phyloP scores from a whole-genome alignment of 2,113 vertebrate genomes.

The Pleuronectes platessa region DNA sequence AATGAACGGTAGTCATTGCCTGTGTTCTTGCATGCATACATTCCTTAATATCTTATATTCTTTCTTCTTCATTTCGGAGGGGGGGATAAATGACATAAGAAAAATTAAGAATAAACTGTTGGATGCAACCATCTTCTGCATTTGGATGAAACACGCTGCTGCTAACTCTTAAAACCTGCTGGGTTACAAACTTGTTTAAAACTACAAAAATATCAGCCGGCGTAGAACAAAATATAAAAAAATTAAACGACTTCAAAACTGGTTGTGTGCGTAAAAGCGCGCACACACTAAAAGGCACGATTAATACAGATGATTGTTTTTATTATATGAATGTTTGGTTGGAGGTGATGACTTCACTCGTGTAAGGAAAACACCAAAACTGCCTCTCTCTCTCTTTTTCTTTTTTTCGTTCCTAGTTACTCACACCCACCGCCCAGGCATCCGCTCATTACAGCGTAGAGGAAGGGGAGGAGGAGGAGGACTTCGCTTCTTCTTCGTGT shows the following conservation, averaged over 20 bases:
- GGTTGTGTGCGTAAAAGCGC: not conserved
- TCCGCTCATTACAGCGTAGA: conserved; percentile 54
- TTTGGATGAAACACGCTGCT: conserved; percentile 4
- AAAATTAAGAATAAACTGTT: not conserved
- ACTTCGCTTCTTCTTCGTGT: conserved; percentile 15
- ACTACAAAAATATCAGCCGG: too few species aligned
- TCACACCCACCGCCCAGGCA: conserved; percentile 68
- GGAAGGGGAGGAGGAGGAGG: conserved; percentile 52
- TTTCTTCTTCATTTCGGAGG: too few species aligned
- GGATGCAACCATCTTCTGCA: not conserved
- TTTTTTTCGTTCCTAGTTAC: not conserved
- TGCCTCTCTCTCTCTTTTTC: not conserved
- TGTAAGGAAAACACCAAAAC: conserved; percentile 9
- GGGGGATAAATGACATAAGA: too few species aligned
- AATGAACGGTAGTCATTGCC: too few species aligned
- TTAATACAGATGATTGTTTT: not conserved
- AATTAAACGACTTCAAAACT: too few species aligned
- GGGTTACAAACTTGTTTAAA: too few species aligned
- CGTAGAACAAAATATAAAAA: too few species aligned
- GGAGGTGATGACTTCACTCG: too few species aligned
- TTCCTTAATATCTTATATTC: too few species aligned
- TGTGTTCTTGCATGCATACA: too few species aligned
- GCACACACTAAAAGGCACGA: not conserved
- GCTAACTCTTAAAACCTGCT: not conserved
- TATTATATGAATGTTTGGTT: not conserved